Evolutionary conservation across 2,797 vertebrate species (phyloP), one percentile per base, ranked within the genome.

Genomic region (Microctenopoma steveboyesi): DNA sequence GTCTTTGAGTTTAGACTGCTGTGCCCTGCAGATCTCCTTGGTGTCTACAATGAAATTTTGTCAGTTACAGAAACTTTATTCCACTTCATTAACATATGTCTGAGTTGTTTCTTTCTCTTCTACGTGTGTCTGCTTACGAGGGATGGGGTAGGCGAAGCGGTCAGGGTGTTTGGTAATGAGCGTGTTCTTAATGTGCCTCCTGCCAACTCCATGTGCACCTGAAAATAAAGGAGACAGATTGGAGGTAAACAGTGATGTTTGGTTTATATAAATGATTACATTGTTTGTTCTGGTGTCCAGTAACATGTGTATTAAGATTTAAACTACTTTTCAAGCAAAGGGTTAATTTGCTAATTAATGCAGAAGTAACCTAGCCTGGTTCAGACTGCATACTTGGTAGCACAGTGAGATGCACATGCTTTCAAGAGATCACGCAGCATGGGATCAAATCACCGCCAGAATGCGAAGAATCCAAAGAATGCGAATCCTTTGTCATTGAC

Each of bases 111-210:
- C 33, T 7, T 35, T 35, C 33, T 35, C 7, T 35, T 35, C 9
- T 33, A 5, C 9, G 33, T 35, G 33, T 35, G 33, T 35, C 33
- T 35, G 46, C 98, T 98, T 95, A 99, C 98, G 98, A 85, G 98
- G 98, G 90, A 99, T 99, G 83, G 97, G 97, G 87, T 99, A 99
- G 39, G 98, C 98, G 78, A 99, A 99, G 90, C 96, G 96, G 91
- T 99, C 96, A 0, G 97, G 96, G 73, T 99, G 97, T 93, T 99
- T 99, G 76, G 98, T 97, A 81, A 99, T 99, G 78, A 99, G 95
- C 3, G 98, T 99, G 89, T 99, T 99, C 91, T 99, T 99, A 93
- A 99, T 99, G 93, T 99, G 98, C 92, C 98, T 94, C 88, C 98
- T 95, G 42, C 98, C 98, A 37, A 99, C 98, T 75, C 98, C 98